Base-by-base conservation (phyloP, 2,888 invertebrate species). In the Melinopterus prodromus region DNA sequence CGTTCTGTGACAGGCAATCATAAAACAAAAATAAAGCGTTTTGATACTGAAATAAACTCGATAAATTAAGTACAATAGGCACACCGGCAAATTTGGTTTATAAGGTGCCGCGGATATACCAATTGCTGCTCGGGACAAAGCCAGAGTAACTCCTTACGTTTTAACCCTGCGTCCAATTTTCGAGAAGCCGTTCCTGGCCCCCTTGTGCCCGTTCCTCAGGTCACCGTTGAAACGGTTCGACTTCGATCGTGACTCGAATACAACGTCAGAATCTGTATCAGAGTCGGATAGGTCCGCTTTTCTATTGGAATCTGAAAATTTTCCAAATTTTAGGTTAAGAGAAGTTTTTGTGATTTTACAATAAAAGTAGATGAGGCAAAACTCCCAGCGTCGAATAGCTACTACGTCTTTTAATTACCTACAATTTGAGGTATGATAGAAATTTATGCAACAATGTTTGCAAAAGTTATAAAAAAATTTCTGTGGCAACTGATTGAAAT, bases 261-360 rank as follows among this genome's bases (percentile, higher is more conserved):
- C 90, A 7, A 97, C 95, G 88, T 97, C 96, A 0, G 96, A 96
- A 85, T 97, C 96, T 0, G 96, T 95, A 83, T 96, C 96, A 0
- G 94, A 93, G 86, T 96, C 96, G 0, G 95, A 93, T 79, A 93
- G 86, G 78, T 92, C 93, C 79, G 93, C 90, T 88, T 93, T 93
- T 84, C 92, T 91, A 82, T 89, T 89, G 37, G 91, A 89, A 88
- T 93, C 94, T 94, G 89, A 69, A 90, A 90, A 82, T 81, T 26
- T 26, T 26, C 26, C 26, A 26, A 26, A 26, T 26, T 26, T 26
- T 26, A 26, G 26, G 26, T 26, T 26, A 26, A 3, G 26, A 87
- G 86, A 82, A 82, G 78, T 78, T 89, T 87, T 88, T 82, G 87
- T 26, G 26, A 26, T 3, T 3, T 1, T 26, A 26, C 26, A 3